These are phyloP conservation scores for Aphaenogaster ashmeadi DNA, from an alignment of 1,140 invertebrate genomes.

Conservation along the genomic window DNA sequence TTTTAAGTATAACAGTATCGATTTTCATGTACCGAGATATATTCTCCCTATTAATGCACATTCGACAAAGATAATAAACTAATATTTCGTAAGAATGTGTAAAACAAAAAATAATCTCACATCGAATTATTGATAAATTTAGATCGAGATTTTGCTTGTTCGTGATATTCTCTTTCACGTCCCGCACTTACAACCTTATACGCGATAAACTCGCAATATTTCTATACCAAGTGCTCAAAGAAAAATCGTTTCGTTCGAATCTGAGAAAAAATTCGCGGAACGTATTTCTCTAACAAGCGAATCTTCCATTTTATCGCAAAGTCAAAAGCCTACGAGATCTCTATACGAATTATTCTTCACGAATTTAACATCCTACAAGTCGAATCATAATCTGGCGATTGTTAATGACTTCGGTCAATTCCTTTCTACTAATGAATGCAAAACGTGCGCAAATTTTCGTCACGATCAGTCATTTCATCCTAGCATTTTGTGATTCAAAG, in stretches of 20 bases:
- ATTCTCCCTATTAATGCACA: constrained; percentile 8
- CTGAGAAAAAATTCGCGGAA: background rate
- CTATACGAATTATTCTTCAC: background rate
- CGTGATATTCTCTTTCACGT: constrained; percentile 41
- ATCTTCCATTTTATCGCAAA: background rate
- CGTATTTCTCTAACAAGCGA: background rate
- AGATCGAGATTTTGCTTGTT: constrained; percentile 7
- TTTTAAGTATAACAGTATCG: constrained; percentile 26
- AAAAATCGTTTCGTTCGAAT: constrained; percentile 11
- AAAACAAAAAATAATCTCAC: constrained; percentile 26
- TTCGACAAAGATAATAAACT: constrained; percentile 10
- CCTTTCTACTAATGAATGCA: background rate
- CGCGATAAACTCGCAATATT: background rate
- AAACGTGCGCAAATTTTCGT: background rate
- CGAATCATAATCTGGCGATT: background rate
- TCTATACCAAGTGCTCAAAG: background rate
- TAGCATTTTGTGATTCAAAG: background rate
- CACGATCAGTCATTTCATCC: background rate
- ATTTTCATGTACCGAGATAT: constrained; percentile 14
- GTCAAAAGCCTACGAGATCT: background rate
- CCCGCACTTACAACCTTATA: background rate
- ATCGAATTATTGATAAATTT: constrained; percentile 56
- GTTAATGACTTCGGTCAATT: background rate
- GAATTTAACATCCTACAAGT: constrained; percentile 2
- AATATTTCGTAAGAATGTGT: background rate